Evolutionary conservation across 2,888 invertebrate genomes (phyloP).

Genomic region (Acrobeloides nanus): DNA sequence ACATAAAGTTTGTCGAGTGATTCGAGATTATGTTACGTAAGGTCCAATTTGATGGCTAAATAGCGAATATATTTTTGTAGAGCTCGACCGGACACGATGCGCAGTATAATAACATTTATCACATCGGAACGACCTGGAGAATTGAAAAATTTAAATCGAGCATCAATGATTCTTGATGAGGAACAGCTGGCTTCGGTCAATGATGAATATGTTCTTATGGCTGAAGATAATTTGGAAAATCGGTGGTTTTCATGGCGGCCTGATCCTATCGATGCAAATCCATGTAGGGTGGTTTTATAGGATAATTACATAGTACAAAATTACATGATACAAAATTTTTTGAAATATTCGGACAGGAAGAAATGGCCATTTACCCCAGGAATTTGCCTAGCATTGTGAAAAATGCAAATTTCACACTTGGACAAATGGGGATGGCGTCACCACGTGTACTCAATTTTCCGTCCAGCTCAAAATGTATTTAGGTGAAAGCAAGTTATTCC

Average conservation of each 20-base stretch:
- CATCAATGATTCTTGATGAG: slow-evolving; percentile 61
- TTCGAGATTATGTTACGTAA: slow-evolving; percentile 62
- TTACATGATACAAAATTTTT: too few species aligned
- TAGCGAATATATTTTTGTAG: too few species aligned
- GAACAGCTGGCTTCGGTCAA: slow-evolving; percentile 48
- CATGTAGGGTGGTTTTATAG: slow-evolving; percentile 14
- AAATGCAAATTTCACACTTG: too few species aligned
- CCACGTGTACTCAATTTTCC: too few species aligned
- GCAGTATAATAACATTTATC: slow-evolving; percentile 70
- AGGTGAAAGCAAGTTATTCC: slow-evolving; percentile 49
- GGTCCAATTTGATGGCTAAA: too few species aligned
- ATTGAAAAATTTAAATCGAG: too few species aligned
- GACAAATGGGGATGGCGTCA: too few species aligned
- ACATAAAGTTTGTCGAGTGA: slow-evolving; percentile 86
- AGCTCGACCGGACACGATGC: slow-evolving; percentile 86
- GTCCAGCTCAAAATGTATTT: too few species aligned
- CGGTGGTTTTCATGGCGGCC: slow-evolving; percentile 87
- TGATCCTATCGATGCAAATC: slow-evolving; percentile 76
- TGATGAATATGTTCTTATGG: slow-evolving; percentile 38
- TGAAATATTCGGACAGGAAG: too few species aligned
- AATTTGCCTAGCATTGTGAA: too few species aligned
- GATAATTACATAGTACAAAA: too few species aligned
- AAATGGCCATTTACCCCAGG: too few species aligned
- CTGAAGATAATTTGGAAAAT: slow-evolving; percentile 51
- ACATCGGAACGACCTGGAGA: slow-evolving; percentile 40